phyloP scores from a whole-genome alignment of 2,113 vertebrate genomes.

The Triplophysa siluroides region DNA sequence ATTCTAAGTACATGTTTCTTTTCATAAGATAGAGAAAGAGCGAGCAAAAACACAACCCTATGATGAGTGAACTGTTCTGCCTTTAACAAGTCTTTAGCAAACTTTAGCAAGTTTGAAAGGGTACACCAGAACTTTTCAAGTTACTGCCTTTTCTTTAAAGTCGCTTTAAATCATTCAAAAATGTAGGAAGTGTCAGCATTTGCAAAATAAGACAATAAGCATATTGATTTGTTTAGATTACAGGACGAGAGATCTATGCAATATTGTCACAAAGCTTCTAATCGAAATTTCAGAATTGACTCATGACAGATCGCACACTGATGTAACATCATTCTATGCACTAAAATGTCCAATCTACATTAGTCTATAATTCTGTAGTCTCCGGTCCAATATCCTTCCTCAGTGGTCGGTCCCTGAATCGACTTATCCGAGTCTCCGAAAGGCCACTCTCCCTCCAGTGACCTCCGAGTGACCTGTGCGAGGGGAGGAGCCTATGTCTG shows the following conservation, averaged over 20 bases:
- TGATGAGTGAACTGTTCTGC: slow-evolving; percentile 1
- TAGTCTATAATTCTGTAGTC: slow-evolving; percentile 64
- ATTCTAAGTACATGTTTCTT: neutral
- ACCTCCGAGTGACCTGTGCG: slow-evolving; percentile 46
- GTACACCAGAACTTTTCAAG: too few species aligned
- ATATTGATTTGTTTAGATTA: too few species aligned
- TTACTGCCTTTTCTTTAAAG: too few species aligned
- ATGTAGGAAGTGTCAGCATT: too few species aligned
- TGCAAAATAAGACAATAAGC: too few species aligned
- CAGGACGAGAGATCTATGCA: too few species aligned
- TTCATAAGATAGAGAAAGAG: neutral
- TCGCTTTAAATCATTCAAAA: too few species aligned
- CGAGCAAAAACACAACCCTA: neutral
- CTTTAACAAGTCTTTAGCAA: neutral
- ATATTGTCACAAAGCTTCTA: too few species aligned
- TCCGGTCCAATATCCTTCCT: slow-evolving; percentile 58
- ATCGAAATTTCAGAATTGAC: too few species aligned
- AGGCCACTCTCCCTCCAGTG: slow-evolving; percentile 45
- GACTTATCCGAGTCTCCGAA: slow-evolving; percentile 52
- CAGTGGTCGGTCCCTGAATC: slow-evolving; percentile 63
- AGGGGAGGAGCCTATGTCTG: slow-evolving; percentile 71
- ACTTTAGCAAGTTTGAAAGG: too few species aligned
- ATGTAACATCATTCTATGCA: neutral
- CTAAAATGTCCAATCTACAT: neutral
- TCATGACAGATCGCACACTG: too few species aligned